These are phyloP conservation scores for Myzus persicae DNA, from an alignment of 1,140 invertebrate genomes.

Conservation along the genomic window DNA sequence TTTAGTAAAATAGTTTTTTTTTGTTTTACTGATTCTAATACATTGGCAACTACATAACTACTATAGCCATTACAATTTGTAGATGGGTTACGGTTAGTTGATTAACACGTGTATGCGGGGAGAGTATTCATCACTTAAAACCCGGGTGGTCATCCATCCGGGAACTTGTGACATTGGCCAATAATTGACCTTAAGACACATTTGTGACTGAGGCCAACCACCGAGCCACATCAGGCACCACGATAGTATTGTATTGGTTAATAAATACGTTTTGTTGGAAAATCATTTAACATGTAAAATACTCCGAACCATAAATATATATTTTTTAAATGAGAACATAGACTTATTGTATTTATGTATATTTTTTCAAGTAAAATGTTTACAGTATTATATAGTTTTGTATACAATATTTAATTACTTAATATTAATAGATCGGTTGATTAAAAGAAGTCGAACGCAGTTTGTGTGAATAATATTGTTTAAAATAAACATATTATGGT, in stretches of 20 bases:
- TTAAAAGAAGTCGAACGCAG: background rate
- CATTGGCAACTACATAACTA: too few species aligned
- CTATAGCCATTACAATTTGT: too few species aligned
- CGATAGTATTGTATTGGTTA: background rate
- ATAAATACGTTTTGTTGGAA: conserved; percentile 46
- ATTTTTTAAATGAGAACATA: conserved; percentile 3
- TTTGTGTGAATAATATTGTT: background rate
- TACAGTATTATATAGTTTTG: background rate
- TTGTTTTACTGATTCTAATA: too few species aligned
- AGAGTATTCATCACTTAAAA: too few species aligned
- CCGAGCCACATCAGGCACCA: too few species aligned
- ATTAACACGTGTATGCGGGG: too few species aligned
- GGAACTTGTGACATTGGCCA: too few species aligned
- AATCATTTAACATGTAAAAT: background rate
- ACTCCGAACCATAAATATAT: background rate
- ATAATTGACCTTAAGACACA: too few species aligned
- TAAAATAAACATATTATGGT: background rate
- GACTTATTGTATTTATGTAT: background rate
- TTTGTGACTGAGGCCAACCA: too few species aligned
- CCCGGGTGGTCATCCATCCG: too few species aligned
- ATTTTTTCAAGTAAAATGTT: background rate
- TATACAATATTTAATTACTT: background rate
- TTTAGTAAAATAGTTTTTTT: too few species aligned
- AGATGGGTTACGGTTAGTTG: too few species aligned
- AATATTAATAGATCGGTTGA: background rate